Evolutionary conservation across 2,113 vertebrate species (phyloP), one percentile per base, ranked within the genome.

Genomic region (Labeo rohita): DNA sequence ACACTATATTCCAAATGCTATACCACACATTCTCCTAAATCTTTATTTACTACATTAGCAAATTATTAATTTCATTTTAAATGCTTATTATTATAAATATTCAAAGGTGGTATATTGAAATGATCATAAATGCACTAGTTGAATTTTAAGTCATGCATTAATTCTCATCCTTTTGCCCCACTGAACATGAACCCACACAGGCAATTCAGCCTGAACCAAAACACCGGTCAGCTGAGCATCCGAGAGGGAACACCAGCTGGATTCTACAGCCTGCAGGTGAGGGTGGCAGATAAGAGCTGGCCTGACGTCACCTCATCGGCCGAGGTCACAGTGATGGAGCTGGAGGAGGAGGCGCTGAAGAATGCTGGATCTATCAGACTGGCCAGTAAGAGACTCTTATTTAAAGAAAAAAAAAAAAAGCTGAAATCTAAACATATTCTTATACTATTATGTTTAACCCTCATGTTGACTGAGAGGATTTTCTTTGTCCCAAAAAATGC

Each of bases 261-360:
- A 34, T 90, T 90, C 0, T 97, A 97, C 90, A 94, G 80, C 28
- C 86, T 97, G 80, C 94, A 92, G 93, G 96, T 98, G 13, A 92
- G 94, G 66, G 97, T 98, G 74, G 92, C 94, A 0, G 97, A 98
- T 9, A 93, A 86, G 52, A 91, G 93, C 88, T 98, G 97, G 97
- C 97, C 97, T 13, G 96, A 97, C 47, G 96, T 97, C 88, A 93
- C 94, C 90, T 97, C 96, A 6, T 95, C 93, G 0, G 93, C 94
- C 13, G 95, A 94, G 87, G 94, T 98, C 85, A 90, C 90, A 4
- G 95, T 97, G 76, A 93, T 90, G 66, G 95, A 95, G 86, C 94
- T 98, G 88, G 94, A 88, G 79, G 94, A 94, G 86, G 95, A 95
- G 23, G 94, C 93, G 1, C 81, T 96, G 81, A 92, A 54, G 36